Percentiles rank a stretch among this genome's conserved stretches.
Conservation (phyloP, 1,140 invertebrate species). For the Wiebesia pumilae region DNA sequence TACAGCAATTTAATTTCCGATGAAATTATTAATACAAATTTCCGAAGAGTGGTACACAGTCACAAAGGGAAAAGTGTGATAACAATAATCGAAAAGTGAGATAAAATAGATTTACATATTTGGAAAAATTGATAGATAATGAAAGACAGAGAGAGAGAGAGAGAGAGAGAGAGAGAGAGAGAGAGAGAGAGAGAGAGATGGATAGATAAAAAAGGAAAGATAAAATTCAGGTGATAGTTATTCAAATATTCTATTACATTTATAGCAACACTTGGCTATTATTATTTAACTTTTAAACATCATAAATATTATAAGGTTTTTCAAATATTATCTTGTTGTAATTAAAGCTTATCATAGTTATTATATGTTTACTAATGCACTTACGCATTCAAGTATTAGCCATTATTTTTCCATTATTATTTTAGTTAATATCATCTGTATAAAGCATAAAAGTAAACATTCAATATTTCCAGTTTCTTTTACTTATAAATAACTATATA, state of each 20-base stretch:
- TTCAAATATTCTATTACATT: too few species aligned
- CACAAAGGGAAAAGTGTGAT: too few species aligned
- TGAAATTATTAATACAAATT: too few species aligned
- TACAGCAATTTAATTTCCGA: too few species aligned
- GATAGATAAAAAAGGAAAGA: not conserved
- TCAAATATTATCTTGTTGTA: too few species aligned
- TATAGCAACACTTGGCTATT: too few species aligned
- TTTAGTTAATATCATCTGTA: not conserved
- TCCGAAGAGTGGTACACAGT: too few species aligned
- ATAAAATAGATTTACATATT: too few species aligned
- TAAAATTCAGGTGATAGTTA: too few species aligned
- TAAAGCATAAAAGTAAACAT: not conserved
- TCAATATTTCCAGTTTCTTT: not conserved
- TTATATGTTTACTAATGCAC: not conserved
- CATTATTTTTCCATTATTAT: not conserved
- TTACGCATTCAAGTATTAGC: not conserved
- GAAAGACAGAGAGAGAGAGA: not conserved
- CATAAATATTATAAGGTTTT: too few species aligned
- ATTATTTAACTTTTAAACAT: too few species aligned
- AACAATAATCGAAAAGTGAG: too few species aligned
- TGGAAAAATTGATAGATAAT: not conserved
- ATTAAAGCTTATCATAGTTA: not conserved
- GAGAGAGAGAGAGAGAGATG: not conserved
- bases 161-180: not conserved
- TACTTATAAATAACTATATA: not conserved